phyloP scores from a whole-genome alignment of 2,888 invertebrate genomes.

The Poecilobothrus nobilitatus region DNA sequence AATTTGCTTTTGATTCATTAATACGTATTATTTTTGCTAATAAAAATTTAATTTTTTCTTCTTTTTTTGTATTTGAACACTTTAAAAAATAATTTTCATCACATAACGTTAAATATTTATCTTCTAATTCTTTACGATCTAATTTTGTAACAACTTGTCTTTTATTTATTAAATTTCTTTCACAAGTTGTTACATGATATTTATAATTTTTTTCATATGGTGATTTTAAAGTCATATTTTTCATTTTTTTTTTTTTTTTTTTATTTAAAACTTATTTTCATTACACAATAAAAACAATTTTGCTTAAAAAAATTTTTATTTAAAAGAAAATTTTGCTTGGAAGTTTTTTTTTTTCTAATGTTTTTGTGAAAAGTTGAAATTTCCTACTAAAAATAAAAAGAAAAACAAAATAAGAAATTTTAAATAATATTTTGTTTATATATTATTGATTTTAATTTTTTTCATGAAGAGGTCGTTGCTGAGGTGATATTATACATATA shows the following conservation, averaged over 20 bases:
- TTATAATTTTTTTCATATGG: constrained; percentile 24
- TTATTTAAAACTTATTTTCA: not conserved
- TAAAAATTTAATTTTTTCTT: constrained; percentile 25
- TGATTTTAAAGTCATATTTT: constrained; percentile 15
- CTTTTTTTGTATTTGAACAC: constrained; percentile 22
- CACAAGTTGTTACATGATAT: constrained; percentile 21
- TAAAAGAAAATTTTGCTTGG: no score
- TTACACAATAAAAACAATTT: no score
- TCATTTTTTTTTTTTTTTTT: not conserved
- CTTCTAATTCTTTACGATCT: constrained; percentile 24
- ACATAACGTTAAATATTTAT: constrained; percentile 24
- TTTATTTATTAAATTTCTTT: constrained; percentile 22
- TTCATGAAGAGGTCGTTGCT: not conserved
- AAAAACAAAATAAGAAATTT: not conserved
- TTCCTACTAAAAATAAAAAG: not conserved
- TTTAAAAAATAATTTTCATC: constrained; percentile 26
- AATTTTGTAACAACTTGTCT: constrained; percentile 22
- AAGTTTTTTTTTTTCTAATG: not conserved
- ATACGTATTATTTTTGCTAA: constrained; percentile 23
- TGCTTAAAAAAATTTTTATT: no score
- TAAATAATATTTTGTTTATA: not conserved
- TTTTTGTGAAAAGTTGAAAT: not conserved
- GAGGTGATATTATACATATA: no score
- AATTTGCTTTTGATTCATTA: not conserved
- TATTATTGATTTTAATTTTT: not conserved